Percentiles rank a stretch among this genome's conserved stretches.
phyloP scores from a whole-genome alignment of 1,140 invertebrate genomes.

The Parasteatoda tepidariorum region DNA sequence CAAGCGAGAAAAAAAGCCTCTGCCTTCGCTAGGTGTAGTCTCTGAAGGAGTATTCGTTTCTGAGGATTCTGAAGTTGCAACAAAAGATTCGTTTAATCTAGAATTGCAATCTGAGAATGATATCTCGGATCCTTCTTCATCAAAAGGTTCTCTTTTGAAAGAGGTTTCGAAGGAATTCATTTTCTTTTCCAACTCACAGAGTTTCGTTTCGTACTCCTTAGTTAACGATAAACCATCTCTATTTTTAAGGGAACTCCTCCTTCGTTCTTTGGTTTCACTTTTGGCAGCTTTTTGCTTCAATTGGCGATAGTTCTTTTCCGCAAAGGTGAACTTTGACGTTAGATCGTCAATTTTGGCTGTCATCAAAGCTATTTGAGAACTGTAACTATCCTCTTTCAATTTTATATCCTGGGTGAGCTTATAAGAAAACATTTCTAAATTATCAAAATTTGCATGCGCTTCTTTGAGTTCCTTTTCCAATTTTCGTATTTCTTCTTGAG shows the following conservation, averaged over 20 bases:
- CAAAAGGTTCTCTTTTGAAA: neutral
- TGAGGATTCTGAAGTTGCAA: neutral
- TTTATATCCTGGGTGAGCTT: conserved; percentile 80
- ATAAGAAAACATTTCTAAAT: conserved; percentile 80
- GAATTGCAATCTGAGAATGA: neutral
- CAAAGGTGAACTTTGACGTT: conserved; percentile 81
- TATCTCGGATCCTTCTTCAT: neutral
- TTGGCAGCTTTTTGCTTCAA: conserved; percentile 84
- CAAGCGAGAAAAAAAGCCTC: conserved; percentile 43
- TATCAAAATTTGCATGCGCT: conserved; percentile 82
- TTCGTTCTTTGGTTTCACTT: conserved; percentile 80
- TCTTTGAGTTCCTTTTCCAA: conserved; percentile 85
- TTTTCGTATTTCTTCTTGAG: conserved; percentile 82
- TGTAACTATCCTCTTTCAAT: conserved; percentile 76
- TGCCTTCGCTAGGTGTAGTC: neutral
- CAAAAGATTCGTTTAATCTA: neutral
- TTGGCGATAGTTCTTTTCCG: conserved; percentile 83
- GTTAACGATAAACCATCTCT: conserved; percentile 81
- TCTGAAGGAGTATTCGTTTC: neutral
- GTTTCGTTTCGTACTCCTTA: conserved; percentile 85
- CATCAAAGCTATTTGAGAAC: conserved; percentile 83
- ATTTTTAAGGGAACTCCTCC: conserved; percentile 82
- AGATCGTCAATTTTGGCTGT: conserved; percentile 84
- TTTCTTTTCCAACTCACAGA: conserved; percentile 82
- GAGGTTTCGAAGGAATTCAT: conserved; percentile 75